Percentiles rank a stretch among this genome's conserved stretches.
Conservation (phyloP, 2,888 invertebrate genomes). For the Drosophila cognata region DNA sequence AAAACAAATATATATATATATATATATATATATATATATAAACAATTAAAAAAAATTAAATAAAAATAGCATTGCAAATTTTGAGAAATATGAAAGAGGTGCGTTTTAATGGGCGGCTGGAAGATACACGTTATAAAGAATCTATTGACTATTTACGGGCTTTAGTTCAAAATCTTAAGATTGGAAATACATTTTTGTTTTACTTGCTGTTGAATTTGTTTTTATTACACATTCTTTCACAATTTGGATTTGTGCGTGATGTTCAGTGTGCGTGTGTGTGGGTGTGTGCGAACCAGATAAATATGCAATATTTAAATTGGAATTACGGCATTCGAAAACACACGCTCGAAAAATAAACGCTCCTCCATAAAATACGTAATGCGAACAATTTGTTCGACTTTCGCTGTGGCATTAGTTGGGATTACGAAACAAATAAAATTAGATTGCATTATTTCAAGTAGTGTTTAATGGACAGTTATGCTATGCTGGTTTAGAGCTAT, state of each 20-base stretch:
- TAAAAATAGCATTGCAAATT: slow-evolving; percentile 55
- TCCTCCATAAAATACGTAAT: slow-evolving; percentile 27
- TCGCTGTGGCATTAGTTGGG: slow-evolving; percentile 9
- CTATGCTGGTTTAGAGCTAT: slow-evolving; percentile 3
- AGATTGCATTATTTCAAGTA: slow-evolving; percentile 20
- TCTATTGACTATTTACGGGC: slow-evolving; percentile 1
- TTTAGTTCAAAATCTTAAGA: slow-evolving; percentile 13
- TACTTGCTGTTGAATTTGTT: slow-evolving; percentile 4
- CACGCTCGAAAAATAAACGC: slow-evolving; percentile 48
- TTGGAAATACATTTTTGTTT: slow-evolving; percentile 9
- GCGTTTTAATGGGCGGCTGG: slow-evolving; percentile 15
- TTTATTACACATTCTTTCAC: slow-evolving; percentile 59
- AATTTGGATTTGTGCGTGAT: slow-evolving; percentile 17
- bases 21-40: slow-evolving; percentile 8
- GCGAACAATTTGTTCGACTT: slow-evolving; percentile 29
- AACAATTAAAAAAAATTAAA: slow-evolving; percentile 45
- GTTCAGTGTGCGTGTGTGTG: slow-evolving; percentile 22
- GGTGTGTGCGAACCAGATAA: slow-evolving; percentile 52
- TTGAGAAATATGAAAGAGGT: slow-evolving; percentile 35
- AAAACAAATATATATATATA: slow-evolving; percentile 32
- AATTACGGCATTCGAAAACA: slow-evolving; percentile 33
- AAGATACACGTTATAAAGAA: background rate
- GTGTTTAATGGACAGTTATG: slow-evolving; percentile 17
- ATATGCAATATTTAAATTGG: slow-evolving; percentile 49
- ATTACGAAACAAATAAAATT: slow-evolving; percentile 24